Evolutionary conservation across 2,888 invertebrate genomes (phyloP).

Genomic region (Busseola fusca): DNA sequence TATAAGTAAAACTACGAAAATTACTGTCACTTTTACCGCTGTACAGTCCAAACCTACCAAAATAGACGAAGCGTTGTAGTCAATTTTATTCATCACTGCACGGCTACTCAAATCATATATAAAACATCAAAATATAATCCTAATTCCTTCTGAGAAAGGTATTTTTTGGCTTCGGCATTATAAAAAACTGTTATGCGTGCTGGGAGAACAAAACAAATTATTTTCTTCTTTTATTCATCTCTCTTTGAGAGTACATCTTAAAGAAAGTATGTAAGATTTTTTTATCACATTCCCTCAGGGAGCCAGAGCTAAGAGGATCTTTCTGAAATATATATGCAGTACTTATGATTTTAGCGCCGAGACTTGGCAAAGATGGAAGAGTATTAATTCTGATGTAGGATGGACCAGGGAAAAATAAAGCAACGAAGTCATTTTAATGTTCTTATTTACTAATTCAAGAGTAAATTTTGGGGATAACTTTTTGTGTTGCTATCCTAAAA

Average conservation of each 20-base stretch:
- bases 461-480: slow-evolving; percentile 13
- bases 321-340: slow-evolving; percentile 55
- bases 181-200: slow-evolving; percentile 11
- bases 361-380: slow-evolving; percentile 31
- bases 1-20: background rate
- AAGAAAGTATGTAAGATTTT: slow-evolving; percentile 47
- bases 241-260: slow-evolving; percentile 47
- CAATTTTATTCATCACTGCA: background rate
- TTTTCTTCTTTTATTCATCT: slow-evolving; percentile 42
- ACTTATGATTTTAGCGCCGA: slow-evolving; percentile 53
- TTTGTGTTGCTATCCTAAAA: background rate
- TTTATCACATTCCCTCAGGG: slow-evolving; percentile 46
- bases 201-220: slow-evolving; percentile 38
- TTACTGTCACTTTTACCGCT: background rate
- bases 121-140: background rate
- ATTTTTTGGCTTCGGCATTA: slow-evolving; percentile 23
- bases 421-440: slow-evolving; percentile 46
- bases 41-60: background rate
- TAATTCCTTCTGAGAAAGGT: slow-evolving; percentile 3
- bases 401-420: slow-evolving; percentile 48
- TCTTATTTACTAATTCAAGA: slow-evolving; percentile 45
- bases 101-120: background rate
- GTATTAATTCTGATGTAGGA: slow-evolving; percentile 54
- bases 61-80: background rate
- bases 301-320: slow-evolving; percentile 37